Evolutionary conservation across 2,797 vertebrate genomes (phyloP).

Genomic region (Champsocephalus gunnari): DNA sequence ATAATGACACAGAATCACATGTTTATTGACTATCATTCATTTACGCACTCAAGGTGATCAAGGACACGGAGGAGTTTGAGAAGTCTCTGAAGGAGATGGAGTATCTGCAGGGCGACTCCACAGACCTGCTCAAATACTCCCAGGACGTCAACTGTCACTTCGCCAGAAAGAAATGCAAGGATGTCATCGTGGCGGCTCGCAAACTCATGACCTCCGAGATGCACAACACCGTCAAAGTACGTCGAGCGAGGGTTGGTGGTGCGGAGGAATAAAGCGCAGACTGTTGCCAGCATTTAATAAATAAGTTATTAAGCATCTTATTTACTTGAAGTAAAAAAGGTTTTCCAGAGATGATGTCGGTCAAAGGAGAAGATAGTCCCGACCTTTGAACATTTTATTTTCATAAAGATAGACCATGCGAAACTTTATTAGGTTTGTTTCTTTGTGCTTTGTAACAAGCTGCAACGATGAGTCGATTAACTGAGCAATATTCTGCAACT

Average conservation of each 20-base stretch:
- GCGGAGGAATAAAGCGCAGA: neutral
- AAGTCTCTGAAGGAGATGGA: constrained; percentile 89
- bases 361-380: neutral
- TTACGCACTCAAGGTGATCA: constrained; percentile 87
- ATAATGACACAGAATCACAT: neutral
- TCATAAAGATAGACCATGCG: neutral
- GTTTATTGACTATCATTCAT: neutral
- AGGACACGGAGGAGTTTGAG: constrained; percentile 94
- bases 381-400: neutral
- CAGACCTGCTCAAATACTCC: constrained; percentile 93
- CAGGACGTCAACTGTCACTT: constrained; percentile 95
- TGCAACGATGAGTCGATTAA: too few species aligned
- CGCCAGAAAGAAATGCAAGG: constrained; percentile 97
- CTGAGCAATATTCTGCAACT: too few species aligned
- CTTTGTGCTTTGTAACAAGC: too few species aligned
- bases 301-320: neutral
- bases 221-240: constrained; percentile 95
- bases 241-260: neutral
- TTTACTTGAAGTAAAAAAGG: neutral
- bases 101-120: constrained; percentile 88
- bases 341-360: neutral
- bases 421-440: too few species aligned
- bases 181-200: constrained; percentile 93
- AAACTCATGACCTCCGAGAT: constrained; percentile 97
- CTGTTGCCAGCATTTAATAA: neutral